Evolutionary conservation across 2,888 invertebrate species (phyloP).

Genomic region (Branchipolynoe longqiensis): DNA sequence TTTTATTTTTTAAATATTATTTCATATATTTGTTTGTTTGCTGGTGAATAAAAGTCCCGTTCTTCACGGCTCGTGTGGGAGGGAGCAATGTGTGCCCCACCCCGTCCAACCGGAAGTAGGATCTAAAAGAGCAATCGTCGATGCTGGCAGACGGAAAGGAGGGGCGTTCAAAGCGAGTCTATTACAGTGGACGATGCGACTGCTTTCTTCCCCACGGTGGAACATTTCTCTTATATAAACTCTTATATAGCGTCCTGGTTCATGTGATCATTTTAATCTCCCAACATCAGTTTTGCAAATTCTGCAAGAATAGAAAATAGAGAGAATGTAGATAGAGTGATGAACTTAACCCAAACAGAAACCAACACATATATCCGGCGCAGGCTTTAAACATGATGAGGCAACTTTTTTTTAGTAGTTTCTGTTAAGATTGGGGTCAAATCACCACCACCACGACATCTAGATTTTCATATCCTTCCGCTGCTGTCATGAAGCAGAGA

Average conservation of each 20-base stretch:
- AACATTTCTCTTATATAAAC: slow-evolving; percentile 43
- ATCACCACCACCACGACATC: slow-evolving; percentile 59
- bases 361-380: slow-evolving; percentile 37
- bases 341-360: slow-evolving; percentile 54
- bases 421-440: slow-evolving; percentile 58
- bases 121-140: slow-evolving; percentile 19
- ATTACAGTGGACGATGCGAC: background rate
- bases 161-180: slow-evolving; percentile 53
- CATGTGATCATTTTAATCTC: slow-evolving; percentile 50
- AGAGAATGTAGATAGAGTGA: slow-evolving; percentile 54
- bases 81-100: slow-evolving; percentile 4
- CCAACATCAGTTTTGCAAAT: slow-evolving; percentile 62
- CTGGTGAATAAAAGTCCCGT: background rate
- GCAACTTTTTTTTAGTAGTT: slow-evolving; percentile 54
- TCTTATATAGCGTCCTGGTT: slow-evolving; percentile 53
- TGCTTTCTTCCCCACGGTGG: slow-evolving; percentile 52
- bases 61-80: background rate
- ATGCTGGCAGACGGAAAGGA: background rate
- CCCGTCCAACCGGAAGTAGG: too few relatives aligned
- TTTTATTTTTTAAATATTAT: background rate
- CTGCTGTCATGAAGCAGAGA: slow-evolving; percentile 50
- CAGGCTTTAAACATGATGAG: background rate
- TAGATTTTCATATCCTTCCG: slow-evolving; percentile 54
- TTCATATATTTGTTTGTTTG: background rate
- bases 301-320: slow-evolving; percentile 60